Percentiles rank a stretch among this genome's conserved stretches.
Evolutionary conservation across 1,140 invertebrate species (phyloP).

Genomic region (Hesperophylax magnus): DNA sequence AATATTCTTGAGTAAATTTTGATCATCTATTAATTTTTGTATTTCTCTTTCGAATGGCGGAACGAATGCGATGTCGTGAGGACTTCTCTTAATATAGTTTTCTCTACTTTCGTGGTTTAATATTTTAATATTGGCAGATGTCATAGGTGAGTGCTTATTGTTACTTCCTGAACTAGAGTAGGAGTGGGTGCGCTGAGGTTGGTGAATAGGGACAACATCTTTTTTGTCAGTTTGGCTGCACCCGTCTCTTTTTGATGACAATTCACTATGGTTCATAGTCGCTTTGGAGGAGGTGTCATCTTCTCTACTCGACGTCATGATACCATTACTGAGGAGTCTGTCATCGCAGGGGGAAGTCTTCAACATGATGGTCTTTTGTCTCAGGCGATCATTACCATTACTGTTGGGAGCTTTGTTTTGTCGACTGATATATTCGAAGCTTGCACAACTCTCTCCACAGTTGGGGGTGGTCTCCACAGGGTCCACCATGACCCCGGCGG

Average conservation of each 20-base stretch:
- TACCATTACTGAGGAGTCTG: conserved; percentile 63
- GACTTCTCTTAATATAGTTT: conserved; percentile 67
- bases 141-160: conserved; percentile 65
- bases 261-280: conserved; percentile 68
- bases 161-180: conserved; percentile 67
- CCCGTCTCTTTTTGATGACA: conserved; percentile 73
- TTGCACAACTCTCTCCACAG: conserved; percentile 75
- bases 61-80: conserved; percentile 67
- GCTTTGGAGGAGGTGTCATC: conserved; percentile 69
- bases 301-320: conserved; percentile 65
- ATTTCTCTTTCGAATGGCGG: conserved; percentile 81
- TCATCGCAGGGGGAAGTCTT: conserved; percentile 66
- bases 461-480: conserved; percentile 61
- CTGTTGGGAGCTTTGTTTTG: conserved; percentile 60
- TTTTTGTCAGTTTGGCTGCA: conserved; percentile 77
- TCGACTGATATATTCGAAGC: conserved; percentile 71
- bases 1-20: conserved; percentile 74
- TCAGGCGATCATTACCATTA: conserved; percentile 53
- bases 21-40: conserved; percentile 80
- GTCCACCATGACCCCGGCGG: conserved; percentile 50
- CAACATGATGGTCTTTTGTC: conserved; percentile 63
- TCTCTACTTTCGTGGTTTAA: conserved; percentile 69
- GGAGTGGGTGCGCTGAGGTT: conserved; percentile 66
- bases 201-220: conserved; percentile 63
- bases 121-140: conserved; percentile 66